Percentiles rank a stretch among this genome's conserved stretches.
Evolutionary conservation across 2,113 vertebrate species (phyloP).

Genomic region (Thamnophis sirtalis): DNA sequence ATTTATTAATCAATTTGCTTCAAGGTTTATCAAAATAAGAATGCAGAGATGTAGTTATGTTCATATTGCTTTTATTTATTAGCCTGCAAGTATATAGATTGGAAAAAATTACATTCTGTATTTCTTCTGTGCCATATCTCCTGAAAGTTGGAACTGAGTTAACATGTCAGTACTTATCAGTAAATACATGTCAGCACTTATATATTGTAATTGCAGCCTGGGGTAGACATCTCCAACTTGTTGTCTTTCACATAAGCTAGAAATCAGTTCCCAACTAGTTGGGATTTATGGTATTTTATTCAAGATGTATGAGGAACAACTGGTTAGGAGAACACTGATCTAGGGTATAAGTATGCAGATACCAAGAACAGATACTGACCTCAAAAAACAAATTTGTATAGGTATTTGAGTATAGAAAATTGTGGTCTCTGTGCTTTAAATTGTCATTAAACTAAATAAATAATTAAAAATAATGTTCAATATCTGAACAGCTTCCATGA

Average conservation of each 20-base stretch:
- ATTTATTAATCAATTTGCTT: neutral
- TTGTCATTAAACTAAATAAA: neutral
- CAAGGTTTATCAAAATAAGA: neutral
- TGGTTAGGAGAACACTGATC: neutral
- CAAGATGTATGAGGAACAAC: neutral
- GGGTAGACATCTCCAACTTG: neutral
- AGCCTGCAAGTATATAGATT: neutral
- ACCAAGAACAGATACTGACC: neutral
- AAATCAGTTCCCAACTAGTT: neutral
- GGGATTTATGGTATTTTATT: neutral
- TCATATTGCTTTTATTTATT: neutral
- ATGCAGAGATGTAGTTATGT: neutral
- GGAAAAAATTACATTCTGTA: neutral
- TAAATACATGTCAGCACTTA: neutral
- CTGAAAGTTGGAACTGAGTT: neutral
- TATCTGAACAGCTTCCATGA: neutral
- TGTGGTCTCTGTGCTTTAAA: neutral
- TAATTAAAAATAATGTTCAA: neutral
- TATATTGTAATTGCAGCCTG: neutral
- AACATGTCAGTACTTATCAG: neutral
- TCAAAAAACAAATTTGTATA: neutral
- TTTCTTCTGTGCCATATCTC: neutral
- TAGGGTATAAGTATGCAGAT: neutral
- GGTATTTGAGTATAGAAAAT: neutral
- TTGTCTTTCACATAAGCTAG: neutral